phyloP scores from a whole-genome alignment of 2,113 vertebrate genomes.

The Phoxinus phoxinus region DNA sequence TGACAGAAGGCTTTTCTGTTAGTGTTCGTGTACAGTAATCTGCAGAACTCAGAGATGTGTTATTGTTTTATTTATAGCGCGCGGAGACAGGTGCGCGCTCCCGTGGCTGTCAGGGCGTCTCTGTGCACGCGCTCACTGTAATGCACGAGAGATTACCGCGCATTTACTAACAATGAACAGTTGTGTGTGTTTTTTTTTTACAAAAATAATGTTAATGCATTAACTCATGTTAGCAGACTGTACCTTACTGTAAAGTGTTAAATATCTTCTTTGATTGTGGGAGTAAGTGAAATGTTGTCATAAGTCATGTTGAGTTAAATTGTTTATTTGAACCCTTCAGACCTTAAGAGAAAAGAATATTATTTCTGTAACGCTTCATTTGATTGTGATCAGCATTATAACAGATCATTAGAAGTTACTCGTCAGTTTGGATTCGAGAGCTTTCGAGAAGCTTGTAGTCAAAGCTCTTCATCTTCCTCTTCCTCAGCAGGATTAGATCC shows the following conservation, averaged over 20 bases:
- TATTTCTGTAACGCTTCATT: no score
- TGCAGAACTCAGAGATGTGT: neutral
- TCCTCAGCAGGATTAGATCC: neutral
- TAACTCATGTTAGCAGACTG: neutral
- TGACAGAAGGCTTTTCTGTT: neutral
- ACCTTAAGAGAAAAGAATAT: no score
- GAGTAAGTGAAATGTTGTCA: no score
- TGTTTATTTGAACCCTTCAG: no score
- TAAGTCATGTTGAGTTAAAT: no score
- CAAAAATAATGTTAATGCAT: no score
- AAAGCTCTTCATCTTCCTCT: neutral
- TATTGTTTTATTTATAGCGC: slow-evolving; percentile 17
- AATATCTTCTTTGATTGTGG: no score
- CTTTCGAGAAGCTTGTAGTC: neutral
- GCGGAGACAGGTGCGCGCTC: neutral
- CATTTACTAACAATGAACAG: no score
- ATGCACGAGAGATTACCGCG: no score
- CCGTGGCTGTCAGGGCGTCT: slow-evolving; percentile 4
- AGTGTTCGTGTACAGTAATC: neutral
- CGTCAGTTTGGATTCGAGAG: neutral
- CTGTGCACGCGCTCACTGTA: slow-evolving; percentile 8
- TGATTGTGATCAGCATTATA: no score
- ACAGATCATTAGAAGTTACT: no score
- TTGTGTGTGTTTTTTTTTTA: no score
- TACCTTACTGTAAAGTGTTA: neutral